Evolutionary conservation across 2,113 vertebrate species (phyloP).

Genomic region (Andinoacara biseriatus): DNA sequence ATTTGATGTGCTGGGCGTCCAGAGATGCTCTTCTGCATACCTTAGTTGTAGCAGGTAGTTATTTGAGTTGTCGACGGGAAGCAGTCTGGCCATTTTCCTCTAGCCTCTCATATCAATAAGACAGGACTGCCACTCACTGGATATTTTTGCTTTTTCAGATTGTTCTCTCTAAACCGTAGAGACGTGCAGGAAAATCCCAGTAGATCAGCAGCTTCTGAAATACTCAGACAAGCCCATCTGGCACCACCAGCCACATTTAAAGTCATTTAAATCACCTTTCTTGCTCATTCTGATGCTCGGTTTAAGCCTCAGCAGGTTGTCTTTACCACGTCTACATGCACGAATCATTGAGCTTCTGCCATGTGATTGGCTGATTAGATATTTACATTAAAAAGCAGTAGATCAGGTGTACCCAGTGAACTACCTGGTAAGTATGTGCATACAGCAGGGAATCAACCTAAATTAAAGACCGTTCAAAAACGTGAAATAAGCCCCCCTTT

Average conservation of each 20-base stretch:
- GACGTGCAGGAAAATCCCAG: slow-evolving; percentile 2
- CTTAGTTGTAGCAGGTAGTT: not conserved
- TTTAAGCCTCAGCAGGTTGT: not conserved
- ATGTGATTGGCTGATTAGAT: not conserved
- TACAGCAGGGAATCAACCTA: slow-evolving; percentile 1
- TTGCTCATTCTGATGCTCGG: not conserved
- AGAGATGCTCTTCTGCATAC: not conserved
- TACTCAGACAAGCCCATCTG: not conserved
- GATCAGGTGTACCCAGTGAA: not conserved
- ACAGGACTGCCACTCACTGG: not conserved
- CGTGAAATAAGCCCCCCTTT: slow-evolving; percentile 12
- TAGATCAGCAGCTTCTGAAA: not conserved
- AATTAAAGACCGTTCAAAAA: slow-evolving; percentile 8
- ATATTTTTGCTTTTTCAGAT: not conserved
- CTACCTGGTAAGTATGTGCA: not conserved
- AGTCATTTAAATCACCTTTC: not conserved
- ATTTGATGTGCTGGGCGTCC: not conserved
- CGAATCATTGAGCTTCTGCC: not conserved
- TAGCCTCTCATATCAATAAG: not conserved
- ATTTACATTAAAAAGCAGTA: not conserved
- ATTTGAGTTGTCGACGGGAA: not conserved
- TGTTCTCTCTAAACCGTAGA: not conserved
- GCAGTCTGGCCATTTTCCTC: too few species aligned
- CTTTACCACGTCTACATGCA: not conserved
- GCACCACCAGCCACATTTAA: not conserved